phyloP scores from a whole-genome alignment of 2,797 vertebrate genomes.

The Lindbergichthys nudifrons region DNA sequence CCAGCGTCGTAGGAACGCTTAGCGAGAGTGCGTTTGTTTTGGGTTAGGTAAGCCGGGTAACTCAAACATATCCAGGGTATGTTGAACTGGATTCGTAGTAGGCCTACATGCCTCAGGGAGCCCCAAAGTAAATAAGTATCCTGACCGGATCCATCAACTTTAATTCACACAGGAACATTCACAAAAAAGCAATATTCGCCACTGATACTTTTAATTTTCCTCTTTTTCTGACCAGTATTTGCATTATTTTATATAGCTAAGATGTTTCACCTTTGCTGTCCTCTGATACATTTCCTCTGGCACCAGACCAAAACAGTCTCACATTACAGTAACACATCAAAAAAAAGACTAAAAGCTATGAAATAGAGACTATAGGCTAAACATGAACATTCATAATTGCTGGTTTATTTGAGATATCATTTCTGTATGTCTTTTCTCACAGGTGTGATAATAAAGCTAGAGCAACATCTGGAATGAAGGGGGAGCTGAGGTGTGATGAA shows the following conservation, averaged over 20 bases:
- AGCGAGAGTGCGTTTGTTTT: too few species aligned
- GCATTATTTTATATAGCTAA: too few species aligned
- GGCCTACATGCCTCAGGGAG: not conserved
- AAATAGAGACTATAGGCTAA: not conserved
- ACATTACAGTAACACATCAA: conserved; percentile 1
- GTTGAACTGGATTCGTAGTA: too few species aligned
- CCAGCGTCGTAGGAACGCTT: too few species aligned
- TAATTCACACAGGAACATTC: not conserved
- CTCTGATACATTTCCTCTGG: not conserved
- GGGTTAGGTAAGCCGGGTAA: too few species aligned
- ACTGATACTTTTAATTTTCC: too few species aligned
- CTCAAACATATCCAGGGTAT: too few species aligned
- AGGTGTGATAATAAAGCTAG: too few species aligned
- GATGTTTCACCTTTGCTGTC: not conserved
- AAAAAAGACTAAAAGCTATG: not conserved
- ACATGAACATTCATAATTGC: not conserved
- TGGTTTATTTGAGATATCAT: not conserved
- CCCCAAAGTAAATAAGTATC: not conserved
- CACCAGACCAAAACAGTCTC: not conserved
- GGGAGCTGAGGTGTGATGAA: not conserved
- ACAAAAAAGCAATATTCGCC: too few species aligned
- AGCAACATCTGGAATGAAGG: too few species aligned
- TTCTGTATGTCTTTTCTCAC: not conserved
- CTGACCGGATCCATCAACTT: not conserved
- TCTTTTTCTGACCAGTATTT: too few species aligned